Evolutionary conservation across 2,797 vertebrate genomes (phyloP).

Genomic region (Channa striata): DNA sequence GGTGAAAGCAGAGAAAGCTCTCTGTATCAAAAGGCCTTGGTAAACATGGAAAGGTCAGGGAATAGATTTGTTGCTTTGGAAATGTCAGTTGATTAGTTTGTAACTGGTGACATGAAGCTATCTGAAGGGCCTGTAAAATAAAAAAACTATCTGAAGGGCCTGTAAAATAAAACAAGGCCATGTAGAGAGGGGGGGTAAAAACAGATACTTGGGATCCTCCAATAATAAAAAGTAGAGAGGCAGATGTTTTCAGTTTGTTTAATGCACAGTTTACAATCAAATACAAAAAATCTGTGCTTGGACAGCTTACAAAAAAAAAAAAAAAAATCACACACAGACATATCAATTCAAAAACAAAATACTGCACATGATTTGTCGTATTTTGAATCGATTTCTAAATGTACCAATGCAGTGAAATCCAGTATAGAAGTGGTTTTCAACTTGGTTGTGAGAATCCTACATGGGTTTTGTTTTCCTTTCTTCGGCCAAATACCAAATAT

Average conservation of each 20-base stretch:
- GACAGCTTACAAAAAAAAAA: constrained; percentile 25
- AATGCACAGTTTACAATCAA: constrained; percentile 41
- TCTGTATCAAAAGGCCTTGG: constrained; percentile 63
- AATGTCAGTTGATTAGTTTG: constrained; percentile 79
- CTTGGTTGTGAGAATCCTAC: too few species aligned
- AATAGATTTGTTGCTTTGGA: constrained; percentile 78
- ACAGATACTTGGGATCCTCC: not conserved
- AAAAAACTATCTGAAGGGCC: not conserved
- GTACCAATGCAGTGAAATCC: not conserved
- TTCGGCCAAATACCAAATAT: not conserved
- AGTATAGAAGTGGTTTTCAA: not conserved
- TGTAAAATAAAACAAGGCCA: constrained; percentile 9
- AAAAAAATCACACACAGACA: not conserved
- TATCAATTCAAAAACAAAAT: not conserved
- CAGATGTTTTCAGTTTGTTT: constrained; percentile 23
- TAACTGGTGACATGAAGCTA: constrained; percentile 48
- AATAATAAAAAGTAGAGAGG: constrained; percentile 13
- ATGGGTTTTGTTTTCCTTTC: not conserved
- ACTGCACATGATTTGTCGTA: constrained; percentile 12
- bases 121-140: constrained; percentile 39
- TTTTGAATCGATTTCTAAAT: not conserved
- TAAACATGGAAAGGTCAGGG: constrained; percentile 80
- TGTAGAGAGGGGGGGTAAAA: not conserved
- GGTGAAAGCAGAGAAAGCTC: constrained; percentile 72
- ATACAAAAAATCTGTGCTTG: constrained; percentile 10